These are phyloP conservation scores for Philhelius pedissequus DNA, from an alignment of 2,888 invertebrate genomes.

Conservation along the genomic window DNA sequence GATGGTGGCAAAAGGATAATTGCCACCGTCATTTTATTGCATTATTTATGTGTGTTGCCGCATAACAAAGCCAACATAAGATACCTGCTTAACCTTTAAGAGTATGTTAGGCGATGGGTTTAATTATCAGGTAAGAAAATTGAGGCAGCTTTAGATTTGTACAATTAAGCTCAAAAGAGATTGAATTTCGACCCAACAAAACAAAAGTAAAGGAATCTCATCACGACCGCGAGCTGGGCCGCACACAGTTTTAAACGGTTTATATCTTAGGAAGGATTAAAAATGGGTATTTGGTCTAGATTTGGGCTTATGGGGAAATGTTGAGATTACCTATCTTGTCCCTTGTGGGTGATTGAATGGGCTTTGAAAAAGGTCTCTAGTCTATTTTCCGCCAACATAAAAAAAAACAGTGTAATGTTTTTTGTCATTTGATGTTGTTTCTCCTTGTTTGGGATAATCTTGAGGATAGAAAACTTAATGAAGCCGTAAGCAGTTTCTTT, in stretches of 20 bases:
- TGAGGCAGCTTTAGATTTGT: constrained; percentile 11
- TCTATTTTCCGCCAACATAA: not conserved
- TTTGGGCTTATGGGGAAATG: constrained; percentile 3
- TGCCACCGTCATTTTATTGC: not conserved
- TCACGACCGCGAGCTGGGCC: not conserved
- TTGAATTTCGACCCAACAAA: not conserved
- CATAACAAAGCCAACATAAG: constrained; percentile 7
- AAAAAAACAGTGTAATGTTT: not conserved
- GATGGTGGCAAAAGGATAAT: too few species aligned
- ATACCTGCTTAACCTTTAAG: not conserved
- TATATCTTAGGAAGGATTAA: not conserved
- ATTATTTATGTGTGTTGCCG: constrained; percentile 36
- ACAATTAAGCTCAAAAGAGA: constrained; percentile 2
- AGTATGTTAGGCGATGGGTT: not conserved
- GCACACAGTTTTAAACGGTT: not conserved
- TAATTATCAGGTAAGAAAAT: constrained; percentile 1
- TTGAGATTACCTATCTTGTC: not conserved
- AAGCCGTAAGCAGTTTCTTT: not conserved
- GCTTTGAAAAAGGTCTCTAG: not conserved
- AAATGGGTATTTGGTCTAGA: not conserved
- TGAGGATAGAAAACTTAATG: not conserved
- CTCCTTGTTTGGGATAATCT: not conserved
- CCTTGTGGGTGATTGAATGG: constrained; percentile 24
- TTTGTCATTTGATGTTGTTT: not conserved
- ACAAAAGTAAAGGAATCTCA: not conserved